Conservation (phyloP, 2,797 vertebrate species). For the Chelidonichthys spinosus region DNA sequence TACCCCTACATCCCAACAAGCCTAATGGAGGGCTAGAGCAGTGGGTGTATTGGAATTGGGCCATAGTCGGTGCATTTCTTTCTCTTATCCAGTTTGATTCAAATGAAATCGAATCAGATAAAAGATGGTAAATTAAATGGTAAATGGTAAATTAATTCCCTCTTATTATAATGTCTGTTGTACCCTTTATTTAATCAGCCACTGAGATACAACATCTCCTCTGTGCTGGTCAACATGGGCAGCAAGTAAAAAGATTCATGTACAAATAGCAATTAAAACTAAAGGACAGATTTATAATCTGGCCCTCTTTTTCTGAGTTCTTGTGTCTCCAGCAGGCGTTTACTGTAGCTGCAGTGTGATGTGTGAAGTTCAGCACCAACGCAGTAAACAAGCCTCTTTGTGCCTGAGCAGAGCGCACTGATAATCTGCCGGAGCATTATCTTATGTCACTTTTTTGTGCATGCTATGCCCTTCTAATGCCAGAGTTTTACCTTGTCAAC, state of each 20-base stretch:
- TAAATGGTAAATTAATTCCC: too few species aligned
- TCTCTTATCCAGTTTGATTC: background rate
- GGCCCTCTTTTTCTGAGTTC: conserved; percentile 19
- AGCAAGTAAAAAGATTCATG: background rate
- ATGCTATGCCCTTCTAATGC: conserved; percentile 61
- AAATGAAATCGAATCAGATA: background rate
- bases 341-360: conserved; percentile 32
- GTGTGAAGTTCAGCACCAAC: conserved; percentile 47
- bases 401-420: conserved; percentile 53
- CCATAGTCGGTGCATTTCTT: conserved; percentile 2
- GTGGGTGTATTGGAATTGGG: too few species aligned
- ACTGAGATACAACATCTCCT: too few species aligned
- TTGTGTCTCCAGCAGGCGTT: conserved; percentile 20
- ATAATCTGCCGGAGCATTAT: conserved; percentile 72
- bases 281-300: conserved; percentile 27
- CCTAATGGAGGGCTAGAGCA: too few species aligned
- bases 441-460: conserved; percentile 60
- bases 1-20: too few species aligned
- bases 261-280: conserved; percentile 18
- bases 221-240: too few species aligned
- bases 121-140: too few species aligned
- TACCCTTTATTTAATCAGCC: too few species aligned
- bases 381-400: conserved; percentile 51
- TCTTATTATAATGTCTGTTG: too few species aligned
- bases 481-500: conserved; percentile 62